Evolutionary conservation across 1,140 invertebrate species (phyloP).

Genomic region (Danaus plexippus): DNA sequence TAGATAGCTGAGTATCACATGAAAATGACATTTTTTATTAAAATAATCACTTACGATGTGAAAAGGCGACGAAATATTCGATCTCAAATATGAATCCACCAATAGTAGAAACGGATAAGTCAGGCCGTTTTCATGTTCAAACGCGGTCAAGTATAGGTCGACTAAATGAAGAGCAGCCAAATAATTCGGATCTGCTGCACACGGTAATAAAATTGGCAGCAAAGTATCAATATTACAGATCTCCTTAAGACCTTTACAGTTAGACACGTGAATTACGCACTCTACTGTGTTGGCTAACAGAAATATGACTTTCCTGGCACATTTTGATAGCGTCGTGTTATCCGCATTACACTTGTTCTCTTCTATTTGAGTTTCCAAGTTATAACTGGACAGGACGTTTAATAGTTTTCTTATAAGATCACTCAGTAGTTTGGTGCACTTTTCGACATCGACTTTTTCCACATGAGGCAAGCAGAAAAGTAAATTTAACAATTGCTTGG

Average conservation of each 20-base stretch:
- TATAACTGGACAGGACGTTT: conserved; percentile 40
- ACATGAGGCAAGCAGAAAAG: conserved; percentile 77
- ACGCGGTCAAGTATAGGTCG: conserved; percentile 70
- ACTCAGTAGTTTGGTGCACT: conserved; percentile 40
- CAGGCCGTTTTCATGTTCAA: conserved; percentile 61
- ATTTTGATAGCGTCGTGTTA: conserved; percentile 37
- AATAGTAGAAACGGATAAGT: conserved; percentile 64
- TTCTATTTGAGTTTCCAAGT: conserved; percentile 38
- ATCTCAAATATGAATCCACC: conserved; percentile 69
- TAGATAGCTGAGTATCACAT: too few species aligned
- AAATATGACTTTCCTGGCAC: conserved; percentile 63
- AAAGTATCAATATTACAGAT: conserved; percentile 56
- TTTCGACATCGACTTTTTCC: conserved; percentile 57
- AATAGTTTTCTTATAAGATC: conserved; percentile 44
- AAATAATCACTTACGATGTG: conserved; percentile 71
- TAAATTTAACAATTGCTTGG: conserved; percentile 69
- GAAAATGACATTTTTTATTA: background rate
- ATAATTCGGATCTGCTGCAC: conserved; percentile 56
- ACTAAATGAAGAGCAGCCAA: conserved; percentile 61
- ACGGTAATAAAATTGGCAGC: conserved; percentile 48
- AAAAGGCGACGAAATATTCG: conserved; percentile 76
- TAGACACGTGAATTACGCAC: conserved; percentile 72
- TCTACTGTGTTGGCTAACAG: conserved; percentile 72
- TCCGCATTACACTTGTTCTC: conserved; percentile 49
- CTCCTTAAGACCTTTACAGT: conserved; percentile 61